Evolutionary conservation across 2,888 invertebrate genomes (phyloP).

Genomic region (Drosophila algonquin): DNA sequence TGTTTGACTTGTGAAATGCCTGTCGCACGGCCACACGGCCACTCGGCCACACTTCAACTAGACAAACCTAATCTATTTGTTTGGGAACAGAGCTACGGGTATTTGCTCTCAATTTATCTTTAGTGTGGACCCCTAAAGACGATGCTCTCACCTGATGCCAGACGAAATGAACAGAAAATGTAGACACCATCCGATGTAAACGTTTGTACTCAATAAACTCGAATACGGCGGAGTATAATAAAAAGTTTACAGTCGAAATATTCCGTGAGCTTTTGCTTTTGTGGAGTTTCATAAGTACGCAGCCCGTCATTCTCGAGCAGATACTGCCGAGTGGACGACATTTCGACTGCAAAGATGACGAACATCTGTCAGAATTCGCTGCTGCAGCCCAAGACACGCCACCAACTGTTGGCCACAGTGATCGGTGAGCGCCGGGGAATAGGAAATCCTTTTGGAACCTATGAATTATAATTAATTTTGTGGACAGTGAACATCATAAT

Average conservation of each 20-base stretch:
- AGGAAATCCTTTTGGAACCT: not conserved
- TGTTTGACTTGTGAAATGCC: not conserved
- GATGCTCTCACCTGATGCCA: not conserved
- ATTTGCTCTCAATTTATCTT: not conserved
- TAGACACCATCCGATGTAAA: not conserved
- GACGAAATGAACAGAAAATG: too few relatives aligned
- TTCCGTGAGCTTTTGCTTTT: constrained; percentile 11
- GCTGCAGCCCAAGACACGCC: constrained; percentile 49
- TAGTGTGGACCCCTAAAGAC: not conserved
- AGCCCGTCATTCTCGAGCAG: not conserved
- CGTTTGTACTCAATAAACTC: not conserved
- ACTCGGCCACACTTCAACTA: too few relatives aligned
- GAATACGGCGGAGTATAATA: constrained; percentile 18
- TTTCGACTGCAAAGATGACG: constrained; percentile 28
- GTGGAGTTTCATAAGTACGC: not conserved
- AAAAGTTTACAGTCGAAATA: constrained; percentile 17
- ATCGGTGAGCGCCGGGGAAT: constrained; percentile 50
- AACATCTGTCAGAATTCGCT: constrained; percentile 41
- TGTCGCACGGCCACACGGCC: not conserved
- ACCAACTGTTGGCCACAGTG: constrained; percentile 70
- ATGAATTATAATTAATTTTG: fast-evolving
- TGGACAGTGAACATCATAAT: constrained; percentile 79
- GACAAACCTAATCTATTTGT: not conserved
- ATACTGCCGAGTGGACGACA: not conserved
- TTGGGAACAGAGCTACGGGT: not conserved